Conservation (phyloP, 2,113 vertebrate species). For the Callospermophilus lateralis region DNA sequence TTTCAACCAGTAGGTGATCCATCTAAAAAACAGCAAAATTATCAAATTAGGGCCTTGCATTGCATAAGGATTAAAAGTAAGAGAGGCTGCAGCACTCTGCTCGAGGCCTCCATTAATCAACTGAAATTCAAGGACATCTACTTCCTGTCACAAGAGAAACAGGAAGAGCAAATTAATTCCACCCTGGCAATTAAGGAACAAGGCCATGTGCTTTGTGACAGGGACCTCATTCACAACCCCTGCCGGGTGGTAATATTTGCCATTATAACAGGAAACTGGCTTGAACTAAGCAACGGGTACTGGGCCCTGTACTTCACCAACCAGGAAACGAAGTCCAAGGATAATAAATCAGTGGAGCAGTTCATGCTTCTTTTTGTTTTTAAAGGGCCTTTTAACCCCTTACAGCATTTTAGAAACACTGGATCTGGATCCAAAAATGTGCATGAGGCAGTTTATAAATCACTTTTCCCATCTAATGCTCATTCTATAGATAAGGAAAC, state of each 20-base stretch:
- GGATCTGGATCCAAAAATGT: background rate
- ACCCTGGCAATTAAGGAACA: conserved; percentile 89
- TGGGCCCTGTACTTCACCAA: conserved; percentile 70
- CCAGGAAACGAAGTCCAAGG: conserved; percentile 77
- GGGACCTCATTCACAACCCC: conserved; percentile 86
- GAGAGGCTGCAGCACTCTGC: conserved; percentile 84
- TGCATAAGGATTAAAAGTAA: conserved; percentile 87
- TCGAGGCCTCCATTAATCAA: conserved; percentile 88
- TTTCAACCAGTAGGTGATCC: conserved; percentile 95
- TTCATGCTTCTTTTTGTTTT: conserved; percentile 62
- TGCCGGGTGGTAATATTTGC: conserved; percentile 88
- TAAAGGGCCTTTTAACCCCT: conserved; percentile 69
- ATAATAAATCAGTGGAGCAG: conserved; percentile 78
- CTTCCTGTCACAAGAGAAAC: conserved; percentile 88
- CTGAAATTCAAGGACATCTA: conserved; percentile 88
- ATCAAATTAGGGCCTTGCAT: conserved; percentile 88
- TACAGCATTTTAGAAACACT: conserved; percentile 36
- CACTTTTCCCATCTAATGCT: conserved; percentile 59
- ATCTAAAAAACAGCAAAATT: conserved; percentile 91
- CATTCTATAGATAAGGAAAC: conserved; percentile 46
- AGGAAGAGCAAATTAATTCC: conserved; percentile 91
- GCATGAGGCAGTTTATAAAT: conserved; percentile 57
- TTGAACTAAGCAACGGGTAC: conserved; percentile 79
- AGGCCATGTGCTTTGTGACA: conserved; percentile 87
- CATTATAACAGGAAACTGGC: conserved; percentile 89